Evolutionary conservation across 2,888 invertebrate genomes (phyloP).

Genomic region (Mactromeris polynyma): DNA sequence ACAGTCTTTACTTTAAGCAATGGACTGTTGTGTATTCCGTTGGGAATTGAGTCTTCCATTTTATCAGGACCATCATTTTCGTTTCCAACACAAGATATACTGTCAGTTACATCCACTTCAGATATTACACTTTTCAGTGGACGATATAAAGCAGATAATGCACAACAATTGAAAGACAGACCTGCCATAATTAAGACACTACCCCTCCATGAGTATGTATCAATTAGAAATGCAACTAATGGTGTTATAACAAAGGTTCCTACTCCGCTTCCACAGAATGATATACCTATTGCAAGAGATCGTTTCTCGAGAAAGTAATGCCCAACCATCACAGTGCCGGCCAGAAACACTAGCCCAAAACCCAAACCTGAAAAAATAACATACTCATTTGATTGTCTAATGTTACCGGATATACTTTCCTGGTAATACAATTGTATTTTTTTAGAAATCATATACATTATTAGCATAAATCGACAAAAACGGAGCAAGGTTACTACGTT

Average conservation of each 20-base stretch:
- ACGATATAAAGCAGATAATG: constrained; percentile 34
- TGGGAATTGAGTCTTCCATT: background rate
- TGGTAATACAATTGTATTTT: too few relatives aligned
- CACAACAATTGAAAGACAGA: constrained; percentile 43
- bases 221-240: constrained; percentile 32
- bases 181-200: constrained; percentile 52
- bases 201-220: constrained; percentile 52
- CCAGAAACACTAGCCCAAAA: constrained; percentile 49
- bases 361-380: constrained; percentile 51
- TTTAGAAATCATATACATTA: too few relatives aligned
- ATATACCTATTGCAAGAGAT: constrained; percentile 52
- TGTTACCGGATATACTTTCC: too few relatives aligned
- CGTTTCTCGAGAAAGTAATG: constrained; percentile 50
- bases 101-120: constrained; percentile 1
- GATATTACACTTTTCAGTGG: background rate
- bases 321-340: constrained; percentile 45
- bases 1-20: background rate
- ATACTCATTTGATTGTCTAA: too few relatives aligned
- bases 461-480: too few relatives aligned
- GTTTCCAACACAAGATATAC: background rate
- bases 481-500: too few relatives aligned
- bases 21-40: background rate
- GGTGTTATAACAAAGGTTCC: constrained; percentile 52
- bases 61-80: background rate
- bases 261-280: constrained; percentile 51